Percentiles rank a stretch among this genome's conserved stretches.
phyloP scores from a whole-genome alignment of 2,113 vertebrate species.

The Psephotus haematonotus region DNA sequence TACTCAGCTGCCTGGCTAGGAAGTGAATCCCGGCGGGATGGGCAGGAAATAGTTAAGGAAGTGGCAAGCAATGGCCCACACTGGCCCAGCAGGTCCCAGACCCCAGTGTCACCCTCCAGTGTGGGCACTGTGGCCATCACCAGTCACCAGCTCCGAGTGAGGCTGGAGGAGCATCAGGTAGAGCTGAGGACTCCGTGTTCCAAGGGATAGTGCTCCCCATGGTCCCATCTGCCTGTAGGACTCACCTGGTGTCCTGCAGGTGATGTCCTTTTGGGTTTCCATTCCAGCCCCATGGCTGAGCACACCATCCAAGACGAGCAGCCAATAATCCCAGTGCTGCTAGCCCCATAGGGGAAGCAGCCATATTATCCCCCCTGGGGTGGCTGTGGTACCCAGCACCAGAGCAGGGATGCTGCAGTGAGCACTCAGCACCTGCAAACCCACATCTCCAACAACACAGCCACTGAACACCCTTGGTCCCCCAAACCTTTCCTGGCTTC shows the following conservation, averaged over 20 bases:
- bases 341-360: neutral
- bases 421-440: neutral
- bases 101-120: neutral
- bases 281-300: neutral
- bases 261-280: accelerated
- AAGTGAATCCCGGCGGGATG: constrained; percentile 41
- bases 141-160: accelerated
- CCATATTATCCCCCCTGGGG: accelerated
- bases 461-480: accelerated
- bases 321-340: neutral
- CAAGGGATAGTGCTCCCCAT: too few species aligned
- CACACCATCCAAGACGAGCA: neutral
- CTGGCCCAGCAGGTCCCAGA: constrained; percentile 9
- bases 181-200: neutral
- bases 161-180: neutral
- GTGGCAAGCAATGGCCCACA: neutral
- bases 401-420: accelerated
- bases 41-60: constrained; percentile 55
- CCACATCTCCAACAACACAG: neutral
- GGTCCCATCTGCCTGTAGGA: neutral
- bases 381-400: accelerated
- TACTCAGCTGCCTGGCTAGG: neutral
- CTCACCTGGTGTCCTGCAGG: neutral
- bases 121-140: neutral
- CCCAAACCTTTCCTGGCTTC: neutral